These are phyloP conservation scores for Acleris emargana DNA, from an alignment of 2,888 invertebrate genomes.

Conservation along the genomic window DNA sequence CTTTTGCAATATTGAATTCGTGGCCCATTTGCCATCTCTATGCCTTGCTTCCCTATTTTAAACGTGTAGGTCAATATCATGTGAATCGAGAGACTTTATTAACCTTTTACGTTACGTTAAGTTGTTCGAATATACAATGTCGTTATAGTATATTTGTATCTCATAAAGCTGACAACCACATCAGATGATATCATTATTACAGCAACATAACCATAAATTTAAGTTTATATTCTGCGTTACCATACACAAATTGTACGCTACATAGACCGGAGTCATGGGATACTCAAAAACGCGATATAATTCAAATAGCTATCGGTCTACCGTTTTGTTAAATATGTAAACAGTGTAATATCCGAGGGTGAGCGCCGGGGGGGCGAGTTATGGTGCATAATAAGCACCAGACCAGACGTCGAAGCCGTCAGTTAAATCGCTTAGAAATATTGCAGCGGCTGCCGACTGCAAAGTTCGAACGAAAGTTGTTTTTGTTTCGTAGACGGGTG, in stretches of 20 bases:
- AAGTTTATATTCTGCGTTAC: conserved; percentile 18
- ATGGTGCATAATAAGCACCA: conserved; percentile 43
- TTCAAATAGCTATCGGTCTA: conserved; percentile 17
- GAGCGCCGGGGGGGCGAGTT: conserved; percentile 35
- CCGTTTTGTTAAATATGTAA: conserved; percentile 29
- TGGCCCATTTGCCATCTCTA: no score
- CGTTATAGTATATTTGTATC: no score
- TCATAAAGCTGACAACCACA: no score
- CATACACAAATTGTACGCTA: conserved; percentile 7
- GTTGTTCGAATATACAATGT: no score
- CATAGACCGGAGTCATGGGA: conserved; percentile 3
- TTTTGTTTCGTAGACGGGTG: conserved; percentile 22
- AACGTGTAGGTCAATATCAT: no score
- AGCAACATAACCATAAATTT: not conserved
- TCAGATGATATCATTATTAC: no score
- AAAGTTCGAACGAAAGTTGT: conserved; percentile 19
- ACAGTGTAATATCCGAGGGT: conserved; percentile 34
- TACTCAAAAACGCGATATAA: conserved; percentile 18
- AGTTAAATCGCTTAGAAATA: conserved; percentile 49
- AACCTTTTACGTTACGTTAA: no score
- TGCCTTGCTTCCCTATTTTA: no score
- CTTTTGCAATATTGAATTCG: no score
- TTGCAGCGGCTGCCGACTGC: conserved; percentile 40
- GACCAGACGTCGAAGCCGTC: conserved; percentile 38
- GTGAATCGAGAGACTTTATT: no score